Conservation (phyloP, 2,888 invertebrate species). For the Lutraria lutraria region DNA sequence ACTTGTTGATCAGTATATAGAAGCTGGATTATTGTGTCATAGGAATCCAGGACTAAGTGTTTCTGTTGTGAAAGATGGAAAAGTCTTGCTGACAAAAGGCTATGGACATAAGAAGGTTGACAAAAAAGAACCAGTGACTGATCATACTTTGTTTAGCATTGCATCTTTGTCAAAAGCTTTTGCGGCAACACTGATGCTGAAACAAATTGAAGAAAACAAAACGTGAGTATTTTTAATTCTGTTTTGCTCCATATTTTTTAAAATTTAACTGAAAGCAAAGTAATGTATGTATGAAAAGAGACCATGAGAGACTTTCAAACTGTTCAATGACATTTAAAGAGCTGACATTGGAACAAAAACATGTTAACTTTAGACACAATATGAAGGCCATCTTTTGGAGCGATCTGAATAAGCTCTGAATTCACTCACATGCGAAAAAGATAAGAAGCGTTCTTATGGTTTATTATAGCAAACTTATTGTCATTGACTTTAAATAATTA, state of each 20-base stretch:
- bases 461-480: too few relatives aligned
- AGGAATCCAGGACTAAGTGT: slow-evolving; percentile 70
- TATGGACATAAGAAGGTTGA: slow-evolving; percentile 66
- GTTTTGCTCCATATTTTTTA: background rate
- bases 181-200: slow-evolving; percentile 71
- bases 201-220: slow-evolving; percentile 64
- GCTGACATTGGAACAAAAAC: too few relatives aligned
- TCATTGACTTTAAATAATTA: too few relatives aligned
- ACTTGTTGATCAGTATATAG: slow-evolving; percentile 29
- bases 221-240: background rate
- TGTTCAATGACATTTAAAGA: too few relatives aligned
- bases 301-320: too few relatives aligned
- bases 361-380: too few relatives aligned
- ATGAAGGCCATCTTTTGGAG: too few relatives aligned
- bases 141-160: slow-evolving; percentile 73
- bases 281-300: too few relatives aligned
- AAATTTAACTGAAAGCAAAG: too few relatives aligned
- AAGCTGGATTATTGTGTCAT: slow-evolving; percentile 53
- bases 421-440: too few relatives aligned
- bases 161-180: slow-evolving; percentile 76
- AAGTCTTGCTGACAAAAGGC: slow-evolving; percentile 59
- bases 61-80: slow-evolving; percentile 68
- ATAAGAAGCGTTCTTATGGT: too few relatives aligned
- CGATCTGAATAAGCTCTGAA: too few relatives aligned
- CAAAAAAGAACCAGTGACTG: slow-evolving; percentile 66